Conservation (phyloP, 2,888 invertebrate genomes). For the Hyposoter didymator region DNA sequence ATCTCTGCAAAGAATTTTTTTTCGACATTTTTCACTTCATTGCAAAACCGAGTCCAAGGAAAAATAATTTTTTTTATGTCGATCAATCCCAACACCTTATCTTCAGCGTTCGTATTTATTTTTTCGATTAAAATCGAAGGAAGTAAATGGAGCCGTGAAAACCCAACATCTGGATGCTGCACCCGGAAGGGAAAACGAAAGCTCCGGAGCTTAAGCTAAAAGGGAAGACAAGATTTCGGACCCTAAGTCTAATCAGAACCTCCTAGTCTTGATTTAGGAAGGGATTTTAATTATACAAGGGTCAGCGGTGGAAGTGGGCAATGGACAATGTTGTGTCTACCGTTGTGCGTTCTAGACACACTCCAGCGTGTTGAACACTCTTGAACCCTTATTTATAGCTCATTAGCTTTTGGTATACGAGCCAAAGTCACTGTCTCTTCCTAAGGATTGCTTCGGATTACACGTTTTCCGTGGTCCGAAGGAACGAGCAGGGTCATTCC, state of each 20-base stretch:
- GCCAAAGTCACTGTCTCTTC: constrained; percentile 7
- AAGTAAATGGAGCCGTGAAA: not conserved
- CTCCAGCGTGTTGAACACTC: constrained; percentile 30
- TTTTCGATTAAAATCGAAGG: not conserved
- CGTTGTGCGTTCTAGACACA: constrained; percentile 29
- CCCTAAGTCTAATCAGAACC: constrained; percentile 74
- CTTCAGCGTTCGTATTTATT: not conserved
- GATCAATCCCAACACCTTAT: not conserved
- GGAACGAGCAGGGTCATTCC: constrained; percentile 6
- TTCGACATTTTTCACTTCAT: too few species aligned
- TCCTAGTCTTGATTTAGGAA: constrained; percentile 80
- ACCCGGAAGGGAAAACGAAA: constrained; percentile 7
- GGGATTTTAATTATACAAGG: constrained; percentile 82
- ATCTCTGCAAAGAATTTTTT: not conserved
- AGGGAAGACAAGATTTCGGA: constrained; percentile 59
- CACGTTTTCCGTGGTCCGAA: constrained; percentile 17
- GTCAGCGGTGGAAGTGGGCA: constrained; percentile 76
- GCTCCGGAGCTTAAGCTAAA: constrained; percentile 36
- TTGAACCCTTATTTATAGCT: constrained; percentile 79
- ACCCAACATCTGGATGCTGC: not conserved
- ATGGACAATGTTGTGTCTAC: constrained; percentile 61
- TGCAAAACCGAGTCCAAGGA: too few species aligned
- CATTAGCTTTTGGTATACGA: constrained; percentile 73
- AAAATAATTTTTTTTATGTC: too few species aligned
- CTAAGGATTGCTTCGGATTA: constrained; percentile 23